Conservation (phyloP, 2,888 invertebrate genomes). For the Synanthedon myopaeformis region DNA sequence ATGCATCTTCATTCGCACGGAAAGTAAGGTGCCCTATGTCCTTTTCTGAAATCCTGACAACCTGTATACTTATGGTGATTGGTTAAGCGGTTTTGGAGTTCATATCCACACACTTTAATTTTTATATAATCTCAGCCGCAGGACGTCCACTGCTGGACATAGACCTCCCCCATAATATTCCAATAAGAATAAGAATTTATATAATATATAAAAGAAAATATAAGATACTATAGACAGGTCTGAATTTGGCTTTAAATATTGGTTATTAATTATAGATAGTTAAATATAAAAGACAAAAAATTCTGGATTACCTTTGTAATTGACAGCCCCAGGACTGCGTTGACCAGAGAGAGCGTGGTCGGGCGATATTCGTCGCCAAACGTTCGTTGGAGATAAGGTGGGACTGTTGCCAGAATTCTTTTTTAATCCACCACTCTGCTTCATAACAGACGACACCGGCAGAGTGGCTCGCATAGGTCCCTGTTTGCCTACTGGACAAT, state of each 20-base stretch:
- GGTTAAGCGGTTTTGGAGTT: no score
- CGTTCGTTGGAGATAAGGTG: constrained; percentile 74
- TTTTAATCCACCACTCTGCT: constrained; percentile 72
- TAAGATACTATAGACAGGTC: not conserved
- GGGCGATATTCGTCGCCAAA: constrained; percentile 77
- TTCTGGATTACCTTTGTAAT: constrained; percentile 73
- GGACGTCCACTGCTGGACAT: no score
- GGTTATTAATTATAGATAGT: not conserved
- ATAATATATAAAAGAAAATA: constrained; percentile 3
- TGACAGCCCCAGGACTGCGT: constrained; percentile 79
- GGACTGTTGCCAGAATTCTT: constrained; percentile 74
- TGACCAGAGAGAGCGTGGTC: constrained; percentile 78
- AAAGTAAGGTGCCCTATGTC: no score
- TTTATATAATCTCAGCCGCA: no score
- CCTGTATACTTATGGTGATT: no score
- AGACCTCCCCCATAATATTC: no score
- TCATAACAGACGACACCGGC: constrained; percentile 79
- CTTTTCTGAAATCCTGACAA: no score
- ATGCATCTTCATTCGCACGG: no score
- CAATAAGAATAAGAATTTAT: no score
- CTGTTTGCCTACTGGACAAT: constrained; percentile 69
- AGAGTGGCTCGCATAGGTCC: constrained; percentile 83
- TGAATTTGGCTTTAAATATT: not conserved
- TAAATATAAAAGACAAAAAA: no score
- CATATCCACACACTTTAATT: no score